Conservation (phyloP, 2,888 invertebrate species). For the Ennomos fuscantarius region DNA sequence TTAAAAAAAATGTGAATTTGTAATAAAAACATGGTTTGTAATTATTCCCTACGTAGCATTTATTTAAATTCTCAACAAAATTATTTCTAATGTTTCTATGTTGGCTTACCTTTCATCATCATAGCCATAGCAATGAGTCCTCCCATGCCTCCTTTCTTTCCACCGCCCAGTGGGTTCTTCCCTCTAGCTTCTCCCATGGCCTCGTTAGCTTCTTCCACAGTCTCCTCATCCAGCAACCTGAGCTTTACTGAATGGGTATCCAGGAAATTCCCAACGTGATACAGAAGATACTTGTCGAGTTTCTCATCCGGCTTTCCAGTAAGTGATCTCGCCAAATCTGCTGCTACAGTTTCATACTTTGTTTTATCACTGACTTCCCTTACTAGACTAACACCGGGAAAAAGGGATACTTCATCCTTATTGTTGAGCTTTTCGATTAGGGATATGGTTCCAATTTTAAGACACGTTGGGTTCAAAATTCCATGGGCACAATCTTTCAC, state of each 20-base stretch:
- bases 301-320: slow-evolving; percentile 89
- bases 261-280: slow-evolving; percentile 88
- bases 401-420: slow-evolving; percentile 69
- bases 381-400: slow-evolving; percentile 87
- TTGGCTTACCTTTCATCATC: slow-evolving; percentile 85
- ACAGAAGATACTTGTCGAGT: slow-evolving; percentile 89
- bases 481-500: slow-evolving; percentile 73
- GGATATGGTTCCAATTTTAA: slow-evolving; percentile 77
- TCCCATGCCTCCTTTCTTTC: slow-evolving; percentile 75
- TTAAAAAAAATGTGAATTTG: too few species aligned
- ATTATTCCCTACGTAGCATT: too few species aligned
- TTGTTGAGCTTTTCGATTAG: slow-evolving; percentile 71
- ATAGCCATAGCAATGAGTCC: slow-evolving; percentile 82
- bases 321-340: slow-evolving; percentile 88
- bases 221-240: slow-evolving; percentile 86
- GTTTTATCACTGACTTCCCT: slow-evolving; percentile 86
- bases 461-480: slow-evolving; percentile 72
- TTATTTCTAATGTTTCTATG: too few species aligned
- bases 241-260: slow-evolving; percentile 89
- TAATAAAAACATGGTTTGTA: too few species aligned
- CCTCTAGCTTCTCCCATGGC: slow-evolving; percentile 73
- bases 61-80: too few species aligned
- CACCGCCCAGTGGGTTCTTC: slow-evolving; percentile 63
- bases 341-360: slow-evolving; percentile 80
- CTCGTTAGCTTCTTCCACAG: slow-evolving; percentile 81